A percentile compares a stretch with the other conserved stretches of the same genome.
phyloP scores from a whole-genome alignment of 2,113 vertebrate genomes.

The Mobula birostris region DNA sequence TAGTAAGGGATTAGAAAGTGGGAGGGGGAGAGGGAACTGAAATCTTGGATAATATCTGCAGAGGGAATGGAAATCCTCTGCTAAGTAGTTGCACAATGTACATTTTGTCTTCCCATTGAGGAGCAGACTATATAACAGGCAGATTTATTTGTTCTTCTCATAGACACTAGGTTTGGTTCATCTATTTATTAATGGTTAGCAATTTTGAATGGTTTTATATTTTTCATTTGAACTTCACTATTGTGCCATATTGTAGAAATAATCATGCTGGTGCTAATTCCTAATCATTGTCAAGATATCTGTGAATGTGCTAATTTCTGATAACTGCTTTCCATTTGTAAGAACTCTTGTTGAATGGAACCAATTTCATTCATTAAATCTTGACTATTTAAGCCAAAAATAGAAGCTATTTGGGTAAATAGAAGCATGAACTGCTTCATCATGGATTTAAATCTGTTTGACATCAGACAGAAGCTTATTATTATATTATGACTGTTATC shows the following conservation, averaged over 20 bases:
- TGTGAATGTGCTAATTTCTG: conserved; percentile 15
- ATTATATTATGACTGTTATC: neutral
- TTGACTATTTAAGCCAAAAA: neutral
- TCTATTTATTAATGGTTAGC: neutral
- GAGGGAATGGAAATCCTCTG: too few species aligned
- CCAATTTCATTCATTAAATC: conserved; percentile 7
- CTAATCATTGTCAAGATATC: neutral
- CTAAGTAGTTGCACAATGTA: too few species aligned
- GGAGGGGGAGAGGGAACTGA: too few species aligned
- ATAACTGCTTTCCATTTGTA: conserved; percentile 2
- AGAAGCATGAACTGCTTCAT: neutral
- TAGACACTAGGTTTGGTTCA: neutral
- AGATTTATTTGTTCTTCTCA: too few species aligned
- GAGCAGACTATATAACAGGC: too few species aligned
- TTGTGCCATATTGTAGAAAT: neutral
- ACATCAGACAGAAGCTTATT: neutral
- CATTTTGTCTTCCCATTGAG: too few species aligned
- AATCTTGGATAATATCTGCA: too few species aligned
- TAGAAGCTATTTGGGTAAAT: conserved; percentile 10
- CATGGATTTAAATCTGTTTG: neutral
- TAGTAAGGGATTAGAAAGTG: too few species aligned
- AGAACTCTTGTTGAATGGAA: neutral
- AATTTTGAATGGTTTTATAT: neutral
- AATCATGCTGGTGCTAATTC: conserved; percentile 5
- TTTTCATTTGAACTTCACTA: neutral